A percentile compares a stretch with the other conserved stretches of the same genome.
Evolutionary conservation across 2,797 vertebrate species (phyloP).

Genomic region (Clarias fuscus): DNA sequence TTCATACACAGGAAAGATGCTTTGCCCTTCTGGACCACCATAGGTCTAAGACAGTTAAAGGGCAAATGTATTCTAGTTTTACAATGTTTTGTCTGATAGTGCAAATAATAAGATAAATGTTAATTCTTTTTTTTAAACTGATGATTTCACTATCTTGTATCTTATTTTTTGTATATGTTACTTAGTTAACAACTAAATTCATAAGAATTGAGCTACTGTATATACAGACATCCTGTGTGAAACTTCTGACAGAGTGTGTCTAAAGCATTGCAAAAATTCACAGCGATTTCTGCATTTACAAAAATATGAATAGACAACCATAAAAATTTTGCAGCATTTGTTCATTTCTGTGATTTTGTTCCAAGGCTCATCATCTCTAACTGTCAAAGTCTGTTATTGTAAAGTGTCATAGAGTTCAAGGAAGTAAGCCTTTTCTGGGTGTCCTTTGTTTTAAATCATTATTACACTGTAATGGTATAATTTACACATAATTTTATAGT

Average conservation of each 20-base stretch:
- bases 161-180: background rate
- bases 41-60: background rate
- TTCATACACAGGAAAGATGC: too few species aligned
- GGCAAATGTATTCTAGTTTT: too few species aligned
- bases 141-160: background rate
- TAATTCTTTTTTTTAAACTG: background rate
- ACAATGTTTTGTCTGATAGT: background rate
- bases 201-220: too few species aligned
- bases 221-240: background rate
- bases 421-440: background rate
- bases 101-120: too few species aligned
- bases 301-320: conserved; percentile 42
- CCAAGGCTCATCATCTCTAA: conserved; percentile 53
- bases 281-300: conserved; percentile 24
- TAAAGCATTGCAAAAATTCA: conserved; percentile 14
- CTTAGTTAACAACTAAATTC: background rate
- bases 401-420: background rate
- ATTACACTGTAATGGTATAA: background rate
- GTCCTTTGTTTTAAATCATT: background rate
- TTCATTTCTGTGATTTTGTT: conserved; percentile 67
- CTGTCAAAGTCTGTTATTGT: conserved; percentile 60
- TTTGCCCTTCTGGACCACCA: too few species aligned
- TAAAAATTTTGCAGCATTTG: conserved; percentile 49
- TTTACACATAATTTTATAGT: background rate
- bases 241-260: background rate